A percentile compares a stretch with the other conserved stretches of the same genome.
Evolutionary conservation across 2,797 vertebrate genomes (phyloP).

Genomic region (Danio albolineatus): DNA sequence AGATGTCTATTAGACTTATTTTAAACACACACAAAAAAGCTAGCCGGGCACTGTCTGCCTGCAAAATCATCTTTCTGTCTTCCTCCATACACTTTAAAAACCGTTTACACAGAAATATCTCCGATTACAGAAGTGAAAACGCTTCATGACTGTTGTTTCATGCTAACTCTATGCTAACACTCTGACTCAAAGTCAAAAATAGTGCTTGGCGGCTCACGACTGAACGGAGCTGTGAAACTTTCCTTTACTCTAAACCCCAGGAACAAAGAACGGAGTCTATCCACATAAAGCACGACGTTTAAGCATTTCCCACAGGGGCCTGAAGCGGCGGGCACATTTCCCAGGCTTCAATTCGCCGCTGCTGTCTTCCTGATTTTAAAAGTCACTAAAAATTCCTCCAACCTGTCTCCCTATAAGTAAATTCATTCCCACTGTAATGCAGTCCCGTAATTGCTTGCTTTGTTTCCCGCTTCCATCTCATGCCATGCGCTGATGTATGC

Average conservation of each 20-base stretch:
- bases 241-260: slow-evolving; percentile 4
- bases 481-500: slow-evolving; percentile 67
- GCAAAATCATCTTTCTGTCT: not conserved
- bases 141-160: not conserved
- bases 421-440: slow-evolving; percentile 60
- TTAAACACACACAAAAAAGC: no score
- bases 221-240: slow-evolving; percentile 9
- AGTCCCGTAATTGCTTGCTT: slow-evolving; percentile 65
- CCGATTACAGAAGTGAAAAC: not conserved
- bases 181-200: slow-evolving; percentile 14
- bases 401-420: slow-evolving; percentile 52
- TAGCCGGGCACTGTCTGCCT: not conserved
- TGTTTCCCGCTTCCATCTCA: slow-evolving; percentile 46
- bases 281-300: slow-evolving; percentile 24
- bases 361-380: slow-evolving; percentile 38
- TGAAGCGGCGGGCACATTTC: slow-evolving; percentile 23
- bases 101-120: not conserved
- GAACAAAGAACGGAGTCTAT: slow-evolving; percentile 19
- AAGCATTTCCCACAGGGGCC: slow-evolving; percentile 24
- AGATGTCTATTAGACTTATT: no score
- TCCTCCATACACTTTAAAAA: not conserved
- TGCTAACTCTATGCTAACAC: slow-evolving; percentile 17
- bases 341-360: slow-evolving; percentile 17
- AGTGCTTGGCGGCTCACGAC: slow-evolving; percentile 14
- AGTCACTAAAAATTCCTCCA: slow-evolving; percentile 23